These are phyloP conservation scores for Scopus umbretta DNA, from an alignment of 2,113 vertebrate genomes.

Conservation along the genomic window DNA sequence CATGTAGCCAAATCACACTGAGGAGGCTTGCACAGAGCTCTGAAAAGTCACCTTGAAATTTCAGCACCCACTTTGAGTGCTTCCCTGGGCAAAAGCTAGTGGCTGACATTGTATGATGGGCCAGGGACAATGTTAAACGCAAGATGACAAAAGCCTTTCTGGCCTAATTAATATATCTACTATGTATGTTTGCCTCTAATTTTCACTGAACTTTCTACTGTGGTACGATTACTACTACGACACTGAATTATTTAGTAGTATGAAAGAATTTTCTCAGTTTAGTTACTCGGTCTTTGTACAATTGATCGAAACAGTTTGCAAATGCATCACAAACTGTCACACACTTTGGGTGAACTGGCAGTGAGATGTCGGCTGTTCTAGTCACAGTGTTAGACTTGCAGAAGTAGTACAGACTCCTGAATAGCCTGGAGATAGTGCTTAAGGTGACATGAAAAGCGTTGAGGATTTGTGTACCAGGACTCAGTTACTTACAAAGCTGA, in stretches of 20 bases:
- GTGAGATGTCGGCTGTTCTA: background rate
- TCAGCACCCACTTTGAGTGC: background rate
- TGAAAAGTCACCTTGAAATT: background rate
- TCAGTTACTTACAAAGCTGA: background rate
- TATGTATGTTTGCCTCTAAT: background rate
- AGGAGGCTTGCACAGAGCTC: background rate
- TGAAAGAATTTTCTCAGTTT: background rate
- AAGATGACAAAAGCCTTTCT: background rate
- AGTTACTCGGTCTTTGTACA: background rate
- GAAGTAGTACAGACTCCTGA: background rate
- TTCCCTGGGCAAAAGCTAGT: background rate
- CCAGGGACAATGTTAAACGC: background rate
- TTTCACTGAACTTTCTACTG: background rate
- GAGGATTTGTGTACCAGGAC: background rate
- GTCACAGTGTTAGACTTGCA: background rate
- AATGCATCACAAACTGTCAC: background rate
- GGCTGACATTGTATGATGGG: background rate
- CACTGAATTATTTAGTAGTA: background rate
- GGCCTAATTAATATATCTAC: background rate
- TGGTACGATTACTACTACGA: background rate
- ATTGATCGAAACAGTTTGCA: background rate
- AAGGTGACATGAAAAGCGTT: background rate
- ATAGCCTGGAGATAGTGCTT: background rate
- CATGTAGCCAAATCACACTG: background rate
- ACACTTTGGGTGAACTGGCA: background rate